Percentiles rank a stretch among this genome's conserved stretches.
These are phyloP conservation scores for Leguminivora glycinivorella DNA, from an alignment of 1,140 invertebrate species.

Conservation along the genomic window DNA sequence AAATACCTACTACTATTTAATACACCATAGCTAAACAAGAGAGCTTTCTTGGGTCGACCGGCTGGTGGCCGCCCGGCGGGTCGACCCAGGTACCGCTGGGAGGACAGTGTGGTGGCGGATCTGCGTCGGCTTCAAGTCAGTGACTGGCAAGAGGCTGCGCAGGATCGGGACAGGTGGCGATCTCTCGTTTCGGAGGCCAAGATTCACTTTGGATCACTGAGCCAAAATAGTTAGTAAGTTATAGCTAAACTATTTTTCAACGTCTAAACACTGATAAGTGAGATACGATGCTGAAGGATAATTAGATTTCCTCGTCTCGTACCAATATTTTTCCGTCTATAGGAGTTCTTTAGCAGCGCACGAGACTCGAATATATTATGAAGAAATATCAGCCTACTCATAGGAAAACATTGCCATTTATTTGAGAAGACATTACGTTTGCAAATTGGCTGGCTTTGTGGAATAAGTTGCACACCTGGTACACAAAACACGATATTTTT, in stretches of 20 bases:
- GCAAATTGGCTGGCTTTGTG: constrained; percentile 5
- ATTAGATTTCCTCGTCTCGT: constrained; percentile 25
- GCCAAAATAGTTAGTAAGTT: no score
- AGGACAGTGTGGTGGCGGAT: no score
- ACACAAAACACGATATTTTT: constrained; percentile 12
- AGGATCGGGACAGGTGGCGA: no score
- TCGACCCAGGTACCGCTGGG: no score
- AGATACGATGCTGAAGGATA: neutral
- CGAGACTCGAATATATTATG: constrained; percentile 23
- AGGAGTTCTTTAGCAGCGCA: constrained; percentile 10
- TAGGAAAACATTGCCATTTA: constrained; percentile 11
- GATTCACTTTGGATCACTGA: no score
- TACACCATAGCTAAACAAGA: neutral
- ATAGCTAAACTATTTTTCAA: neutral
- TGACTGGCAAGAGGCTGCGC: no score
- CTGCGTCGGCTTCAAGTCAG: no score
- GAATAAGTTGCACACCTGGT: constrained; percentile 21
- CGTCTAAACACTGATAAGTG: neutral
- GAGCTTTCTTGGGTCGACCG: no score
- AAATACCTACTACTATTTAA: neutral
- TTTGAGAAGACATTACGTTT: constrained; percentile 7
- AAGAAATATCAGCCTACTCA: neutral
- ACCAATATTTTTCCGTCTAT: neutral
- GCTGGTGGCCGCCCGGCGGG: no score
- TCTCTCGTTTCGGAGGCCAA: no score